These are phyloP conservation scores for Dascyllus trimaculatus DNA, from an alignment of 2,113 vertebrate species.

Conservation along the genomic window DNA sequence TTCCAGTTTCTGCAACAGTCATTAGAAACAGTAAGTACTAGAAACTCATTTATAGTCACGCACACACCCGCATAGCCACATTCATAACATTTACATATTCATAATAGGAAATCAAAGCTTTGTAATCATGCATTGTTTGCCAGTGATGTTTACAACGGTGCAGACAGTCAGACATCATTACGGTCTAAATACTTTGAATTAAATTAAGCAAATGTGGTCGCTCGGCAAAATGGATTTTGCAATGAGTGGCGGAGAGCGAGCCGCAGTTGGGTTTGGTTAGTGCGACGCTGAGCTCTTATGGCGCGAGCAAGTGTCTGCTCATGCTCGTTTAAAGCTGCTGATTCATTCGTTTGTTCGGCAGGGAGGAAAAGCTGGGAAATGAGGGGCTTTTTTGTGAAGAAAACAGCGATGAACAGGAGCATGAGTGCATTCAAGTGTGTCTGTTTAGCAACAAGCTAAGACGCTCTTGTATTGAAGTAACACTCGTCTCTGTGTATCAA, in stretches of 20 bases:
- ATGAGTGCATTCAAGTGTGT: neutral
- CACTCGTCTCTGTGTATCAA: too few relatives aligned
- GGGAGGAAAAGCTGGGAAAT: neutral
- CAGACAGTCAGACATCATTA: conserved; percentile 71
- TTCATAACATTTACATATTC: conserved; percentile 61
- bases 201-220: conserved; percentile 66
- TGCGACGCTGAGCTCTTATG: conserved; percentile 10
- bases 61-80: conserved; percentile 5
- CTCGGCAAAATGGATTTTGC: conserved; percentile 58
- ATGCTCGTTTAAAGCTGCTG: neutral
- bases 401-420: neutral
- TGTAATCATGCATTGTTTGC: conserved; percentile 70
- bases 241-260: conserved; percentile 41
- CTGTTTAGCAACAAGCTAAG: too few relatives aligned
- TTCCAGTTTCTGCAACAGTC: conserved; percentile 23
- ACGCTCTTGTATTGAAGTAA: too few relatives aligned
- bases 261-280: conserved; percentile 41
- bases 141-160: conserved; percentile 58
- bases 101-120: conserved; percentile 58
- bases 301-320: neutral
- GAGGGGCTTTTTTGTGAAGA: neutral
- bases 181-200: conserved; percentile 67
- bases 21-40: conserved; percentile 36
- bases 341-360: conserved; percentile 18
- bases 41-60: conserved; percentile 12